Conservation (phyloP, 2,113 vertebrate genomes). For the Typhlomys cinereus region DNA sequence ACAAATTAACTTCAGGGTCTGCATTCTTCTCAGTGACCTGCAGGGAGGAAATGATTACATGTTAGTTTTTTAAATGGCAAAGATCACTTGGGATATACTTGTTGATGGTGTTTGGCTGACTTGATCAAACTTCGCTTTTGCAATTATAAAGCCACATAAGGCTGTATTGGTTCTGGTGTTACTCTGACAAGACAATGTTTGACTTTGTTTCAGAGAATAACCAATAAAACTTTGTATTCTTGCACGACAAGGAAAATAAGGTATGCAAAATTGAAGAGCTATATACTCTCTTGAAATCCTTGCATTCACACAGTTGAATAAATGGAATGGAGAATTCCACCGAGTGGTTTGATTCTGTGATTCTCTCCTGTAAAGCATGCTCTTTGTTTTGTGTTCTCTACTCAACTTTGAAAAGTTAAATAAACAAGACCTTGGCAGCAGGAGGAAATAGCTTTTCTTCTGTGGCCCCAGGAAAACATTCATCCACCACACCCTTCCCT, state of each 20-base stretch:
- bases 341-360: background rate
- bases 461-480: background rate
- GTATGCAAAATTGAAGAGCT: background rate
- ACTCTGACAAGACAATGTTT: background rate
- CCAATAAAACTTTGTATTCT: background rate
- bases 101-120: background rate
- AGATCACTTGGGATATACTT: background rate
- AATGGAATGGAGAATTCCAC: background rate
- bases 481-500: fast-evolving
- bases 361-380: background rate
- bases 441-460: background rate
- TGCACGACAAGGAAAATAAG: background rate
- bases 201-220: background rate
- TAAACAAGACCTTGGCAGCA: background rate
- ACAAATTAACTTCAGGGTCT: conserved; percentile 88
- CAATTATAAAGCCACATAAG: background rate
- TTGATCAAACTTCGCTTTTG: background rate
- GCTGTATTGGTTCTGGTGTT: background rate
- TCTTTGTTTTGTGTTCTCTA: background rate
- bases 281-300: background rate
- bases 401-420: conserved; percentile 3
- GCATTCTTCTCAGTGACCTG: conserved; percentile 86
- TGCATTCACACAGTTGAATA: background rate
- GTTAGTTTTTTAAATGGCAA: background rate
- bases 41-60: background rate